Conservation (phyloP, 2,113 vertebrate species). For the Cynopterus brachyotis region DNA sequence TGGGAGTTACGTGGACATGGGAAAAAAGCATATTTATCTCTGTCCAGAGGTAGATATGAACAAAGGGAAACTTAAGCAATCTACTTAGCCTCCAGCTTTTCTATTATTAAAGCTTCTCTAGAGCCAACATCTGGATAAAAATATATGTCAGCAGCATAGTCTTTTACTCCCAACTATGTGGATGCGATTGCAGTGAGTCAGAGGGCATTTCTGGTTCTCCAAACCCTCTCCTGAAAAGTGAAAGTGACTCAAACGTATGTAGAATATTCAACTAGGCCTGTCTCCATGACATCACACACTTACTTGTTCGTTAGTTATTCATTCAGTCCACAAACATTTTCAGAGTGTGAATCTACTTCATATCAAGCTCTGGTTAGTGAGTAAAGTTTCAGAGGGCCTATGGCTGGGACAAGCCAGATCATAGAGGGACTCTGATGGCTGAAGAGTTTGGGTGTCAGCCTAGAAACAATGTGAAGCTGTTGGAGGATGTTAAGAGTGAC, state of each 20-base stretch:
- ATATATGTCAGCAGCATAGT: not conserved
- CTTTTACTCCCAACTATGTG: not conserved
- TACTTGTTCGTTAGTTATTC: not conserved
- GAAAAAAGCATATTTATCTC: conserved; percentile 47
- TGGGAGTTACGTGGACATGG: not conserved
- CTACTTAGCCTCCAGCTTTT: not conserved
- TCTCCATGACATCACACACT: not conserved
- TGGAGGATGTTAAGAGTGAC: not conserved
- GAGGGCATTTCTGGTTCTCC: not conserved
- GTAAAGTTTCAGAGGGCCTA: not conserved
- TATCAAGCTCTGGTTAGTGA: not conserved
- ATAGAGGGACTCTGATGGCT: not conserved
- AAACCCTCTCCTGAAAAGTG: not conserved
- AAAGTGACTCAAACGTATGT: not conserved
- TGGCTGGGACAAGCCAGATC: not conserved
- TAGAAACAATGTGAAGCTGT: not conserved
- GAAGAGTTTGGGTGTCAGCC: not conserved
- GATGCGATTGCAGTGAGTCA: not conserved
- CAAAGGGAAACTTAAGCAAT: conserved; percentile 23
- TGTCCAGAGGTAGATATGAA: conserved; percentile 29
- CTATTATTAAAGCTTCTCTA: conserved; percentile 11
- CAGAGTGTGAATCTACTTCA: not conserved
- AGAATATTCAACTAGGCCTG: not conserved
- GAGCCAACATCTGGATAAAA: conserved; percentile 12
- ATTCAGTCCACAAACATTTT: not conserved